Conservation (phyloP, 2,888 invertebrate species). For the Pachliopta kotzebuea region DNA sequence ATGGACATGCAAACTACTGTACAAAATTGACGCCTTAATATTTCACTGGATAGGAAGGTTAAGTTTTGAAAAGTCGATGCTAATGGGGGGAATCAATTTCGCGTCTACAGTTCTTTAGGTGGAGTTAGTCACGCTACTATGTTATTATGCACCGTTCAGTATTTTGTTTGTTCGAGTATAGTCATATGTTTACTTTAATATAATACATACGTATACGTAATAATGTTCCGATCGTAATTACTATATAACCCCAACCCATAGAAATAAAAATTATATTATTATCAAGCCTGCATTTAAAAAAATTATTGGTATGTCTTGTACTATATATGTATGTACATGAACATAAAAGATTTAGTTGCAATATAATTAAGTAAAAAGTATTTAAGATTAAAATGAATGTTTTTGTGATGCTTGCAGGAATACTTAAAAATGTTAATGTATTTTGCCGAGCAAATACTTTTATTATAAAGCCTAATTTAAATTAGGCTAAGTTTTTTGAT, state of each 20-base stretch:
- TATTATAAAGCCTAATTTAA: too few species aligned
- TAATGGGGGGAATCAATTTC: conserved; percentile 12
- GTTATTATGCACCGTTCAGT: conserved; percentile 6
- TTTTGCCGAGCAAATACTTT: too few species aligned
- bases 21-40: background rate
- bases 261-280: background rate
- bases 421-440: too few species aligned
- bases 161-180: background rate
- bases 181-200: background rate
- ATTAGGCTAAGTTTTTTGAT: too few species aligned
- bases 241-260: background rate
- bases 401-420: too few species aligned
- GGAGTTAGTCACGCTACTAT: background rate
- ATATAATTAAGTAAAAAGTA: too few species aligned
- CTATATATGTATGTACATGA: too few species aligned
- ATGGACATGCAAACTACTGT: background rate
- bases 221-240: background rate
- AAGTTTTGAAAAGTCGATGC: background rate
- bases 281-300: too few species aligned
- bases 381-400: too few species aligned
- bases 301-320: too few species aligned
- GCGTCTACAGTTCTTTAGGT: background rate
- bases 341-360: too few species aligned
- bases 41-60: background rate
- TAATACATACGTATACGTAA: background rate